phyloP scores from a whole-genome alignment of 2,797 vertebrate species.

The Picus viridis region DNA sequence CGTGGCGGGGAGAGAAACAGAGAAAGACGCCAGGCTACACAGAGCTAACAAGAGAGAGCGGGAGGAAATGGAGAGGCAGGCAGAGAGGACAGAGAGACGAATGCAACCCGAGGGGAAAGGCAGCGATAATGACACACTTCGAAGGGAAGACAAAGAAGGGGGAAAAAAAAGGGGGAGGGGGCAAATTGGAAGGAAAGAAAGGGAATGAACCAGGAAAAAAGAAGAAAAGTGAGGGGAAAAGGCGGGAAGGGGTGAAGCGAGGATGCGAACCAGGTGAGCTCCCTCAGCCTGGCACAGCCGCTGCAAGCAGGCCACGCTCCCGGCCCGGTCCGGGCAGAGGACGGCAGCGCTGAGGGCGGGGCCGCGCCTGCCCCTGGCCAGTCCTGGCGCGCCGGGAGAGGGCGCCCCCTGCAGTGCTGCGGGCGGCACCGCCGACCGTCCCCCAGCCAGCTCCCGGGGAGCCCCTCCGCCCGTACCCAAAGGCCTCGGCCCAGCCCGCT shows the following conservation, averaged over 20 bases:
- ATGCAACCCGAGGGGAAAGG: neutral
- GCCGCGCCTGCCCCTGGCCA: neutral
- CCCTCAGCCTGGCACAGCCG: too few relatives aligned
- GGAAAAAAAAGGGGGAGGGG: neutral
- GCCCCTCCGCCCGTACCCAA: neutral
- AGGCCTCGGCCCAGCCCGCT: too few relatives aligned
- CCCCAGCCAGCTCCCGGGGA: too few relatives aligned
- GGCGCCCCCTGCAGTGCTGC: neutral
- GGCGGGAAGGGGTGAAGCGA: too few relatives aligned
- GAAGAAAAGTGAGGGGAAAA: neutral
- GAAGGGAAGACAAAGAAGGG: neutral
- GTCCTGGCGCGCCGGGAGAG: neutral
- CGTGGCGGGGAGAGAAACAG: neutral
- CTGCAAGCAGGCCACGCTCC: neutral
- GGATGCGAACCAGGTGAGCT: neutral
- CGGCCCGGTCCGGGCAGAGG: neutral
- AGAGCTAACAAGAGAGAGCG: neutral
- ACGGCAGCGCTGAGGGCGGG: neutral
- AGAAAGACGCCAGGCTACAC: slow-evolving; percentile 10
- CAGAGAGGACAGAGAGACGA: neutral
- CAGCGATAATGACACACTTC: neutral
- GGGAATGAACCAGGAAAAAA: too few relatives aligned
- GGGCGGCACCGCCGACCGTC: neutral
- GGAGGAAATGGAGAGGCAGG: neutral
- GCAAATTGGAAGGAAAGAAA: neutral